Conservation (phyloP, 1,140 invertebrate species). For the Plectrocnemia conspersa region DNA sequence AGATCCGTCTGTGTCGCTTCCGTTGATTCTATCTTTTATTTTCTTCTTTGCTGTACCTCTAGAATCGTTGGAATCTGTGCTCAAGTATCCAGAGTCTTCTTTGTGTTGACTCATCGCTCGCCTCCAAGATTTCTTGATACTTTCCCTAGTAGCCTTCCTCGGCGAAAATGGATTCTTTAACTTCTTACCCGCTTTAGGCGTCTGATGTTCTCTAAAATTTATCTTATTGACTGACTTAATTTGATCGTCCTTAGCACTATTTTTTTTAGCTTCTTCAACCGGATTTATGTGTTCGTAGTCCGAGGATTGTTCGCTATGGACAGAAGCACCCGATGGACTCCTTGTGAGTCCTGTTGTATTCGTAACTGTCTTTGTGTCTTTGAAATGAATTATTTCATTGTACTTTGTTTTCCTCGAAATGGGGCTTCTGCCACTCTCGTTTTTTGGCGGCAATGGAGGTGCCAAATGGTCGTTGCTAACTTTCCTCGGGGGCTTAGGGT, state of each 20-base stretch:
- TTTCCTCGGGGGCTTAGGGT: conserved; percentile 54
- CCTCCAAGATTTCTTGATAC: conserved; percentile 28
- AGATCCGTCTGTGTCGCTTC: conserved; percentile 55
- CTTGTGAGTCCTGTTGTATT: conserved; percentile 33
- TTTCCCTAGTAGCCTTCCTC: conserved; percentile 13
- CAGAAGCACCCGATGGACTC: conserved; percentile 47
- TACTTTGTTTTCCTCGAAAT: conserved; percentile 41
- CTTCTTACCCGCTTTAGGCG: conserved; percentile 29
- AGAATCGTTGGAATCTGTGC: conserved; percentile 65
- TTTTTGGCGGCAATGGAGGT: conserved; percentile 56
- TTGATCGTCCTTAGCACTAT: background rate
- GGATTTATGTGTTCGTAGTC: conserved; percentile 46
- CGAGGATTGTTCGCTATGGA: conserved; percentile 38
- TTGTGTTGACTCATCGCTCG: conserved; percentile 37
- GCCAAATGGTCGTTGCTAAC: conserved; percentile 43
- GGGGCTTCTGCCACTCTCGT: conserved; percentile 57
- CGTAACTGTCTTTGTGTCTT: conserved; percentile 23
- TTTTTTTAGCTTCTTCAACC: background rate
- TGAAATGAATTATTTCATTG: conserved; percentile 34
- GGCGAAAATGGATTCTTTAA: conserved; percentile 2
- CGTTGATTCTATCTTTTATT: conserved; percentile 47
- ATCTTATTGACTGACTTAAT: background rate
- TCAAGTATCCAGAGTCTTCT: conserved; percentile 69
- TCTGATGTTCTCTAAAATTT: conserved; percentile 28
- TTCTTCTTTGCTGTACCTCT: conserved; percentile 43